These are phyloP conservation scores for Steinernema scapterisci DNA, from an alignment of 2,888 invertebrate genomes.

Conservation along the genomic window DNA sequence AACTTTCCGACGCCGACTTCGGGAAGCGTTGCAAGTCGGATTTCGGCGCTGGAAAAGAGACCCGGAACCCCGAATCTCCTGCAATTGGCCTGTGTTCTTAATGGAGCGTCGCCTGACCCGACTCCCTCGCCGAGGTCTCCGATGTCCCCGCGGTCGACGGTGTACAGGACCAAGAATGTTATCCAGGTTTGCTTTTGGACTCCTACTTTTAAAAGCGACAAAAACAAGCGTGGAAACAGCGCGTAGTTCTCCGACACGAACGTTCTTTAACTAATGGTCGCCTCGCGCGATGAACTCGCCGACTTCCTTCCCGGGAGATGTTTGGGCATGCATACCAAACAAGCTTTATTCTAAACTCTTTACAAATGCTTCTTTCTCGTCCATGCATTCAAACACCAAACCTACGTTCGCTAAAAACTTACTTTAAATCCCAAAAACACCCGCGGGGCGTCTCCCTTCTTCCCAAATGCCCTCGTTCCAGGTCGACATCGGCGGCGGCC, in stretches of 20 bases:
- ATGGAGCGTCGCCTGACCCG: neutral
- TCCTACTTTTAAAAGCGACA: neutral
- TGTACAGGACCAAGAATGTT: conserved; percentile 63
- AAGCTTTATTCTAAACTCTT: neutral
- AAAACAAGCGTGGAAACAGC: no score
- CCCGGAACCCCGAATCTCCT: conserved; percentile 55
- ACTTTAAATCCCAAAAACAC: no score
- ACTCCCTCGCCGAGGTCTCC: conserved; percentile 39
- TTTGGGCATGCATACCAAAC: neutral
- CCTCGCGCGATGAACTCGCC: no score
- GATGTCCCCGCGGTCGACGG: conserved; percentile 62
- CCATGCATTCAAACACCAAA: neutral
- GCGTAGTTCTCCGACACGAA: no score
- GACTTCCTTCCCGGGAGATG: no score
- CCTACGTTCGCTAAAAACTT: no score
- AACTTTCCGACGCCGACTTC: conserved; percentile 58
- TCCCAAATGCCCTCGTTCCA: neutral
- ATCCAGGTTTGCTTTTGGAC: conserved; percentile 55
- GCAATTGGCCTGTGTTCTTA: conserved; percentile 38
- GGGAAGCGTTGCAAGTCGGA: conserved; percentile 61
- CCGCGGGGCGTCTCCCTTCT: no score
- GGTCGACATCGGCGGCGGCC: conserved; percentile 19
- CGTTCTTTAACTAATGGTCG: neutral
- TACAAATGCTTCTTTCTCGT: neutral
- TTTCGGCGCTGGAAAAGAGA: conserved; percentile 61